Percentiles rank a stretch among this genome's conserved stretches.
phyloP scores from a whole-genome alignment of 2,113 vertebrate genomes.

The Mugil cephalus region DNA sequence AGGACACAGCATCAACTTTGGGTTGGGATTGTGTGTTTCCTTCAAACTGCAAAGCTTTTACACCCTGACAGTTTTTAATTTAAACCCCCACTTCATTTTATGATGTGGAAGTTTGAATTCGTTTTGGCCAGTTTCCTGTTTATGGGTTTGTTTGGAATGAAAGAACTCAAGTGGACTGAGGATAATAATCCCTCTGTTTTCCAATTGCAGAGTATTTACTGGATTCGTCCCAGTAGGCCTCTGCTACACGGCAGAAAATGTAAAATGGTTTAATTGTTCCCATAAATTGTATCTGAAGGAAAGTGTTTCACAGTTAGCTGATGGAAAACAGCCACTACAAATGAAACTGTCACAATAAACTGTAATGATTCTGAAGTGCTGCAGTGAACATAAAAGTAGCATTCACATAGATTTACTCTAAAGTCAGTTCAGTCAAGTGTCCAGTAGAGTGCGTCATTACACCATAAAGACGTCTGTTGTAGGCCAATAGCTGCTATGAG shows the following conservation, averaged over 20 bases:
- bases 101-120: slow-evolving; percentile 1
- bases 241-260: background rate
- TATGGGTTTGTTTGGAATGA: background rate
- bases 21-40: background rate
- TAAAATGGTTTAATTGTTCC: background rate
- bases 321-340: background rate
- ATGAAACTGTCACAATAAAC: background rate
- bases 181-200: slow-evolving; percentile 14
- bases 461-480: background rate
- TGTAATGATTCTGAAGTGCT: background rate
- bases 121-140: slow-evolving; percentile 20
- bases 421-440: slow-evolving; percentile 38
- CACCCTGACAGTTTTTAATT: background rate
- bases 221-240: slow-evolving; percentile 19
- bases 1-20: background rate
- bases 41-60: background rate
- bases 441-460: slow-evolving; percentile 62
- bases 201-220: slow-evolving; percentile 4
- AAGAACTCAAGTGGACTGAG: slow-evolving; percentile 13
- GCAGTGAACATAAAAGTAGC: background rate
- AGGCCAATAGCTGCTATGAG: background rate
- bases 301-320: background rate
- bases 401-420: background rate
- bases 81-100: slow-evolving; percentile 7
- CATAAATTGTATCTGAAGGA: background rate